phyloP scores from a whole-genome alignment of 2,113 vertebrate species.

The Lota lota region DNA sequence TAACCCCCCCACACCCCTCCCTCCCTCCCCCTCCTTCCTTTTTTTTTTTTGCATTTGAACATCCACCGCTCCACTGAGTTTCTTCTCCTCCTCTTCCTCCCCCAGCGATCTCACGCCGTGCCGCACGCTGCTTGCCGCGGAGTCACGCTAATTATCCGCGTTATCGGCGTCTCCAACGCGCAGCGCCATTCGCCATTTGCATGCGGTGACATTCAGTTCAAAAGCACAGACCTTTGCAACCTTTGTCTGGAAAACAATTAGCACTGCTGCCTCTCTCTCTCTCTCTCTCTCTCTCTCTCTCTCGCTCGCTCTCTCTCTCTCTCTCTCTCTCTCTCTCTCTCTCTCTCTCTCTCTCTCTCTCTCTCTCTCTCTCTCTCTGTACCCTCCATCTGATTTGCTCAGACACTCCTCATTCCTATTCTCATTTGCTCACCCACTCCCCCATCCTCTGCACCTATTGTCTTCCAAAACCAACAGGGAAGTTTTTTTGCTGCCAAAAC shows the following conservation, averaged over 20 bases:
- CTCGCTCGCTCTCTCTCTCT: too few relatives aligned
- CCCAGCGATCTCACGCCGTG: too few relatives aligned
- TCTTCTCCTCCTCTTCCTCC: conserved; percentile 34
- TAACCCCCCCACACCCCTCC: conserved; percentile 35
- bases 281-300: too few relatives aligned
- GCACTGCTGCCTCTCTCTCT: conserved; percentile 23
- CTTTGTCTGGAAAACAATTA: conserved; percentile 70
- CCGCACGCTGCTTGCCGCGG: conserved; percentile 24
- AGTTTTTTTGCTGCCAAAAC: conserved; percentile 41
- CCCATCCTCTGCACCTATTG: conserved; percentile 59
- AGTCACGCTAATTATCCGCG: conserved; percentile 61
- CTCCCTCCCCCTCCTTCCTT: too few relatives aligned
- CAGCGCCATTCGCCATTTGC: conserved; percentile 55
- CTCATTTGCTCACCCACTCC: conserved; percentile 25
- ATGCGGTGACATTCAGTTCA: conserved; percentile 72
- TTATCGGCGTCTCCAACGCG: conserved; percentile 61
- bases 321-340: neutral
- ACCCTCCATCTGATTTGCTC: conserved; percentile 22
- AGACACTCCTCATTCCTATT: conserved; percentile 33
- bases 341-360: conserved; percentile 36
- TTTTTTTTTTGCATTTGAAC: conserved; percentile 58
- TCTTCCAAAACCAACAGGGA: conserved; percentile 51
- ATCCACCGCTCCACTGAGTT: conserved; percentile 34
- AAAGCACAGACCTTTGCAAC: conserved; percentile 59
- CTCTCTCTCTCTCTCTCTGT: neutral